These are phyloP conservation scores for Keiferia lycopersicella DNA, from an alignment of 2,888 invertebrate species.

Conservation along the genomic window DNA sequence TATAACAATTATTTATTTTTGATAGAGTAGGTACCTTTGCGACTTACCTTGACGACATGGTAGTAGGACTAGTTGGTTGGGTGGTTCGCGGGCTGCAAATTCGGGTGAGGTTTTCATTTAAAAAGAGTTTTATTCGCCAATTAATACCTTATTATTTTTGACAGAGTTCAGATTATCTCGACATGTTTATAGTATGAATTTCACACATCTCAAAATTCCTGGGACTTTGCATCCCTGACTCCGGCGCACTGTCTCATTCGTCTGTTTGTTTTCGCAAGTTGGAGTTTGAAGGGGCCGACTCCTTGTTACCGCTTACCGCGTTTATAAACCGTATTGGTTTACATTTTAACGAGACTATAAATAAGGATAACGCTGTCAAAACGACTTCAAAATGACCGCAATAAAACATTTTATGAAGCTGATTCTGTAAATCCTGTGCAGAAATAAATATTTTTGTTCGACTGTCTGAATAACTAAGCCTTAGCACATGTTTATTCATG, in stretches of 20 bases:
- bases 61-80: too few species aligned
- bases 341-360: slow-evolving; percentile 26
- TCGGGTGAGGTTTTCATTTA: too few species aligned
- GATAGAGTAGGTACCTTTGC: too few species aligned
- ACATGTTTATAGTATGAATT: too few species aligned
- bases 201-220: background rate
- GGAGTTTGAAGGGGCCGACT: slow-evolving; percentile 53
- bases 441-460: slow-evolving; percentile 5
- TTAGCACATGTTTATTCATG: background rate
- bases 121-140: too few species aligned
- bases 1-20: too few species aligned
- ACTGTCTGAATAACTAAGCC: slow-evolving; percentile 7
- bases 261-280: slow-evolving; percentile 77
- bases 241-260: slow-evolving; percentile 47
- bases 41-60: too few species aligned
- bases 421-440: background rate
- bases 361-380: slow-evolving; percentile 22
- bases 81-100: too few species aligned
- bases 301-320: slow-evolving; percentile 41
- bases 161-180: too few species aligned
- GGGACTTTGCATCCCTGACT: slow-evolving; percentile 32
- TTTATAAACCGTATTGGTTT: slow-evolving; percentile 31
- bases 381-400: slow-evolving; percentile 20
- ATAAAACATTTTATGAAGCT: slow-evolving; percentile 16
- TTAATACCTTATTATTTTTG: too few species aligned